phyloP scores from a whole-genome alignment of 2,797 vertebrate species.

The Xiphorhynchus erythropygius region DNA sequence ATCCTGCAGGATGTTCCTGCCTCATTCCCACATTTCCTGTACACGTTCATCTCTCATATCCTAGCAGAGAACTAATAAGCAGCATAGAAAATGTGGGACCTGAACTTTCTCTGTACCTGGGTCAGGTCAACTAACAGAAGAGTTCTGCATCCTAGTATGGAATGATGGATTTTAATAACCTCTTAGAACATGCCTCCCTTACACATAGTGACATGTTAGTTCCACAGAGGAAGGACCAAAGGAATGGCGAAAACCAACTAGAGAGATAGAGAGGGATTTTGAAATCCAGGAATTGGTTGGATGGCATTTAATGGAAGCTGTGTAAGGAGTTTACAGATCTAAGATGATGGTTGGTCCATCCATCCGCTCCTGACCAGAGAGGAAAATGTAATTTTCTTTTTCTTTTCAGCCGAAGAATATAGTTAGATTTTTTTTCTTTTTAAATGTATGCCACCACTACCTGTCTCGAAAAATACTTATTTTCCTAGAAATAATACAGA shows the following conservation, averaged over 20 bases:
- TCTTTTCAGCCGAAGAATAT: neutral
- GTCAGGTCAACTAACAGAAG: neutral
- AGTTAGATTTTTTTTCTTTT: neutral
- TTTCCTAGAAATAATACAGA: neutral
- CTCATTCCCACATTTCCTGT: neutral
- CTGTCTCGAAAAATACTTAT: neutral
- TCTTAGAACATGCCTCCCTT: neutral
- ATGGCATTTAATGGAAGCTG: neutral
- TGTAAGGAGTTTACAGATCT: neutral
- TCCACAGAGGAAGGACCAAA: neutral
- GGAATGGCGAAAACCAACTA: neutral
- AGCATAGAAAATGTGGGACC: neutral
- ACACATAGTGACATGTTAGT: neutral
- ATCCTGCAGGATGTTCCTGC: constrained; percentile 42
- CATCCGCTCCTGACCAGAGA: neutral
- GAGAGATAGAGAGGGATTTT: neutral
- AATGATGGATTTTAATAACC: neutral
- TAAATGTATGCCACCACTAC: neutral
- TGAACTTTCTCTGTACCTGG: neutral
- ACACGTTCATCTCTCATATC: neutral
- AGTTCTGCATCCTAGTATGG: neutral
- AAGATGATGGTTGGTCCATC: neutral
- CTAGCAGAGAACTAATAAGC: neutral
- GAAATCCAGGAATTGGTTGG: neutral
- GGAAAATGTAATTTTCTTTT: neutral